Evolutionary conservation across 2,888 invertebrate species (phyloP).

Genomic region (Petrophora chlorosata): DNA sequence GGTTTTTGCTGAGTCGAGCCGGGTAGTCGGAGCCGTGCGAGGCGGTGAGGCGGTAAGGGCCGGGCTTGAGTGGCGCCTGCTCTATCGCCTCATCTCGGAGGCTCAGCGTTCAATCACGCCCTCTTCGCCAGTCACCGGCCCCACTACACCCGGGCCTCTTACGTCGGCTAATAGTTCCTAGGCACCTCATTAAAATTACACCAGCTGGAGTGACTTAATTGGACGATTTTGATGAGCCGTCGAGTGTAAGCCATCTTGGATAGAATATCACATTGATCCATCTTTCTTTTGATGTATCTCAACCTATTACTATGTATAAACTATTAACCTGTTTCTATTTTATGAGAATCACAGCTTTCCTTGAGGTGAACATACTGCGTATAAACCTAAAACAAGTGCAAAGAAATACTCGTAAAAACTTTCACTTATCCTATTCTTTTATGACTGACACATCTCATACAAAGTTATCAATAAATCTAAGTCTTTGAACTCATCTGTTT

Average conservation of each 20-base stretch:
- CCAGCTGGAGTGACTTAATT: constrained; percentile 30
- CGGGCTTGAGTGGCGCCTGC: constrained; percentile 43
- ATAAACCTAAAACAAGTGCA: not conserved
- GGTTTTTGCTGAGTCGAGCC: constrained; percentile 38
- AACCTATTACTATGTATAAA: too few species aligned
- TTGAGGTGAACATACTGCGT: not conserved
- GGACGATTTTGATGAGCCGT: constrained; percentile 20
- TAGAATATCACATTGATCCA: too few species aligned
- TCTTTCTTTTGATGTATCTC: too few species aligned
- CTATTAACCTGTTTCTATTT: too few species aligned
- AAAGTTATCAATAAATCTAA: not conserved
- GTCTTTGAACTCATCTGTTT: not conserved
- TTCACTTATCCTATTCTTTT: not conserved
- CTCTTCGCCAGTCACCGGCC: constrained; percentile 52
- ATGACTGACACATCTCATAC: not conserved
- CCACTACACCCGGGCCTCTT: constrained; percentile 44
- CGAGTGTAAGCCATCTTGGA: constrained; percentile 3
- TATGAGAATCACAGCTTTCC: too few species aligned
- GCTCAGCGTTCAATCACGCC: constrained; percentile 46
- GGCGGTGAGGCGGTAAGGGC: constrained; percentile 35
- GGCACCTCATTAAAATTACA: constrained; percentile 43
- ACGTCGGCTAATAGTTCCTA: constrained; percentile 45
- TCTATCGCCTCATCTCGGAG: constrained; percentile 55
- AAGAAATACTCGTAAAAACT: not conserved
- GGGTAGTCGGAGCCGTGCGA: constrained; percentile 34